Evolutionary conservation across 53 echinoderm and acorn worm genomes (phyloP).

Genomic region (Paracentrotus lividus): DNA sequence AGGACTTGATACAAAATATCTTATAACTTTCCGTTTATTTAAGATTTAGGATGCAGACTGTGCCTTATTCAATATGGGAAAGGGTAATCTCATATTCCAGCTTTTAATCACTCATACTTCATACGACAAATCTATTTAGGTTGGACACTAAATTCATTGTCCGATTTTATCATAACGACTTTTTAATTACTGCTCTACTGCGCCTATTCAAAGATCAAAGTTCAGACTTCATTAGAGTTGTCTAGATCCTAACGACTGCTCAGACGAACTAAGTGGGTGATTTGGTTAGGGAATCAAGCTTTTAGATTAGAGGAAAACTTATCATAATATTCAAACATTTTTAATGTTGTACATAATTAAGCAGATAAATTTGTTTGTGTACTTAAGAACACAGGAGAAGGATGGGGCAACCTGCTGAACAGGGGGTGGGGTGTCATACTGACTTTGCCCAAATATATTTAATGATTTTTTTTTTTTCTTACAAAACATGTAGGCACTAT

Average conservation of each 20-base stretch:
- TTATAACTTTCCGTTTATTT: neutral
- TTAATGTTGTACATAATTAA: no score
- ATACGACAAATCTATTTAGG: constrained; percentile 40
- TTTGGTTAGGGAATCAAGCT: neutral
- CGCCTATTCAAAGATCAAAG: constrained; percentile 45
- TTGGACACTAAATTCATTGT: constrained; percentile 55
- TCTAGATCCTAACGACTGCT: neutral
- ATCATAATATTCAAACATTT: neutral
- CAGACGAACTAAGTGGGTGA: constrained; percentile 36
- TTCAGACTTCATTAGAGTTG: constrained; percentile 26
- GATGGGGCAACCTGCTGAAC: no score
- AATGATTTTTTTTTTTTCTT: no score
- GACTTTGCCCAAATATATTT: no score
- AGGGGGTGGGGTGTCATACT: no score
- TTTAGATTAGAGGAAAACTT: neutral
- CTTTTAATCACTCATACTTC: neutral
- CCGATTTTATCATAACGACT: constrained; percentile 31
- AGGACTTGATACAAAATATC: neutral
- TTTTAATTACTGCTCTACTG: constrained; percentile 42
- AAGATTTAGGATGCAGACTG: constrained; percentile 30
- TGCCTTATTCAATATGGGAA: constrained; percentile 26
- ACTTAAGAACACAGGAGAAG: no score
- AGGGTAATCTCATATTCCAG: neutral
- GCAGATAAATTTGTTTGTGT: no score
- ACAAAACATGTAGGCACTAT: no score